Evolutionary conservation across 2,113 vertebrate genomes (phyloP), one percentile per base, ranked within the genome.

Genomic region (Oxygymnocypris stewartii): DNA sequence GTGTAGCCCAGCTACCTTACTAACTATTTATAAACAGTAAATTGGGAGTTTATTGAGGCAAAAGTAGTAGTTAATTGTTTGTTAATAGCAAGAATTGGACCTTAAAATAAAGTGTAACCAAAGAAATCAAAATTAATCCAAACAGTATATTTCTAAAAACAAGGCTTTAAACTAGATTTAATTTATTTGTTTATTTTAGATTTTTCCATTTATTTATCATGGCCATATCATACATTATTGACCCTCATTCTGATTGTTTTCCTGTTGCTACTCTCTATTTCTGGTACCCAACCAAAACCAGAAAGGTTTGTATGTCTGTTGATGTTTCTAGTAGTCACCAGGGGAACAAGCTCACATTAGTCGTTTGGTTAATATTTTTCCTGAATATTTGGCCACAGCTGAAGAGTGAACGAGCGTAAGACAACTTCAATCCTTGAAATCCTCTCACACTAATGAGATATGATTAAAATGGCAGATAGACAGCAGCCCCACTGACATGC

Each of bases 391-490:
- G 31, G 71, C 18, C 79, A 59, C 6, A 80, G 16, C 71, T 6
- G 11, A 69, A 18, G 69, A 78, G 47, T 63, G 42, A 49, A 37
- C 81, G 89, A 86, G 89, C 87, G 87, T 91, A 85, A 92, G 94
- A 93, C 91, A 94, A 92, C 92, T 90, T 93, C 87, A 87, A 93
- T 92, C 71, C 67, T 86, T 88, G 92, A 94, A 91, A 94, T 91
- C 85, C 93, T 95, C 95, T 96, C 94, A 92, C 92, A 91, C 94
- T 95, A 96, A 96, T 97, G 94, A 96, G 96, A 96, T 96, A 95
- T 94, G 93, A 96, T 96, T 93, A 91, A 93, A 95, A 91, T 91
- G 78, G 86, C 92, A 1, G 93, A 97, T 96, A 96, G 93, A 95
- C 94, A 93, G 80, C 91, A 92, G 89, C 89, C 91, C 73, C 54